Evolutionary conservation across 1,140 invertebrate genomes (phyloP).

Genomic region (Aethina tumida): DNA sequence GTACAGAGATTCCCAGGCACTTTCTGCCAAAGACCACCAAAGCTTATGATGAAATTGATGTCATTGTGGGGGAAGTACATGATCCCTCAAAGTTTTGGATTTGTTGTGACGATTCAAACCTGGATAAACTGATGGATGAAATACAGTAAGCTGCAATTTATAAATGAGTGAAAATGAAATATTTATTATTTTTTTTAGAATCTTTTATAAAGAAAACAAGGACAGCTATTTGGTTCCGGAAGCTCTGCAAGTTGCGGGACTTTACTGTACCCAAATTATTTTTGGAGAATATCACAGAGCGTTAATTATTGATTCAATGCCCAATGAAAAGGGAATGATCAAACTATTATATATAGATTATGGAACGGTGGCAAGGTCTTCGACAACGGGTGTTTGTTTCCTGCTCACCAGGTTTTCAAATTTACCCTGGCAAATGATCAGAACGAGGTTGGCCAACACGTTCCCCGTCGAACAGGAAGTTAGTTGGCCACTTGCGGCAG

Average conservation of each 20-base stretch:
- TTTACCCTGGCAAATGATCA: conserved; percentile 23
- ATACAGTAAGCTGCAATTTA: conserved; percentile 13
- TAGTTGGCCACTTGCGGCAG: conserved; percentile 15
- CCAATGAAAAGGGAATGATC: conserved; percentile 11
- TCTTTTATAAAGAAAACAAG: conserved; percentile 10
- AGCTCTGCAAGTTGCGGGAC: conserved; percentile 13
- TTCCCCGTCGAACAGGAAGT: conserved; percentile 14
- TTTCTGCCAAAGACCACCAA: conserved; percentile 12
- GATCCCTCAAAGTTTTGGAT: conserved; percentile 30
- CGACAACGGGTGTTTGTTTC: conserved; percentile 19
- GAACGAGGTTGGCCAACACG: conserved; percentile 21
- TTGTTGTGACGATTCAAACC: conserved; percentile 8
- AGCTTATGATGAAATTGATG: conserved; percentile 17
- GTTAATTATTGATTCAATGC: conserved; percentile 16
- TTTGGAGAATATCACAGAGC: conserved; percentile 23
- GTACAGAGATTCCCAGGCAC: conserved; percentile 17
- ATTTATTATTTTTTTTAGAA: conserved; percentile 11
- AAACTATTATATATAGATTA: conserved; percentile 28
- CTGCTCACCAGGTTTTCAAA: conserved; percentile 17
- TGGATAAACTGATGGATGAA: conserved; percentile 25
- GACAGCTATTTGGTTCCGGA: conserved; percentile 13
- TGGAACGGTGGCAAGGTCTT: conserved; percentile 21
- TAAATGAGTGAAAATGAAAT: background rate
- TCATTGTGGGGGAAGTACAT: conserved; percentile 24
- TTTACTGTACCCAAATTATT: conserved; percentile 21